Evolutionary conservation across 2,113 vertebrate species (phyloP).

Genomic region (Tachysurus vachellii): DNA sequence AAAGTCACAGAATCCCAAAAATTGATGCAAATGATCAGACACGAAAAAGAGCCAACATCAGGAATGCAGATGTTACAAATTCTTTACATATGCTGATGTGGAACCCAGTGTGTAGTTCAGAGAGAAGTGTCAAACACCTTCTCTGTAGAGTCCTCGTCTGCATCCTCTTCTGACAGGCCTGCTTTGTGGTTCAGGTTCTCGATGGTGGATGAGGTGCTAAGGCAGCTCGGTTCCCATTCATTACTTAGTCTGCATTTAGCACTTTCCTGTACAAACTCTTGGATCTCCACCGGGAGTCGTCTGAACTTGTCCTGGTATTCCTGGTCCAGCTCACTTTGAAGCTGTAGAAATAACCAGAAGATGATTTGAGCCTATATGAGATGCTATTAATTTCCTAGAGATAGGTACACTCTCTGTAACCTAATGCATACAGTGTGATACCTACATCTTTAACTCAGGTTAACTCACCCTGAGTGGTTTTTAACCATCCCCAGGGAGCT

Average conservation of each 20-base stretch:
- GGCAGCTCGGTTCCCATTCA: constrained; percentile 76
- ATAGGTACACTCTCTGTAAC: background rate
- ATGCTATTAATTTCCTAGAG: background rate
- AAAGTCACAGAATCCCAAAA: constrained; percentile 41
- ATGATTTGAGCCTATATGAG: background rate
- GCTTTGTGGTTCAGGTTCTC: constrained; percentile 85
- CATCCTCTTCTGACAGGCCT: constrained; percentile 81
- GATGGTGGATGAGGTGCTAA: constrained; percentile 62
- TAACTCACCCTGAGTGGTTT: constrained; percentile 13
- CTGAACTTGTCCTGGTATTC: constrained; percentile 99
- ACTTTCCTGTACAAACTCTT: constrained; percentile 96
- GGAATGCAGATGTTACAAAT: constrained; percentile 57
- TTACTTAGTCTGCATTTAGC: constrained; percentile 86
- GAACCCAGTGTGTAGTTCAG: constrained; percentile 66
- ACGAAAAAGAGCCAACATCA: constrained; percentile 58
- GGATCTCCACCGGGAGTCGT: constrained; percentile 93
- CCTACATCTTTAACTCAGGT: background rate
- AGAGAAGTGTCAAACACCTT: constrained; percentile 89
- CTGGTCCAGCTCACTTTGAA: constrained; percentile 93
- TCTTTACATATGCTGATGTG: constrained; percentile 62
- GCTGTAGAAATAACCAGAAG: constrained; percentile 70
- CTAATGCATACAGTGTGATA: constrained; percentile 8
- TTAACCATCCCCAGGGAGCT: constrained; percentile 12
- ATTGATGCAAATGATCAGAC: constrained; percentile 40
- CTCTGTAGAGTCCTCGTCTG: constrained; percentile 79